phyloP scores from a whole-genome alignment of 2,113 vertebrate species.

The Drymodes brunneopygia region DNA sequence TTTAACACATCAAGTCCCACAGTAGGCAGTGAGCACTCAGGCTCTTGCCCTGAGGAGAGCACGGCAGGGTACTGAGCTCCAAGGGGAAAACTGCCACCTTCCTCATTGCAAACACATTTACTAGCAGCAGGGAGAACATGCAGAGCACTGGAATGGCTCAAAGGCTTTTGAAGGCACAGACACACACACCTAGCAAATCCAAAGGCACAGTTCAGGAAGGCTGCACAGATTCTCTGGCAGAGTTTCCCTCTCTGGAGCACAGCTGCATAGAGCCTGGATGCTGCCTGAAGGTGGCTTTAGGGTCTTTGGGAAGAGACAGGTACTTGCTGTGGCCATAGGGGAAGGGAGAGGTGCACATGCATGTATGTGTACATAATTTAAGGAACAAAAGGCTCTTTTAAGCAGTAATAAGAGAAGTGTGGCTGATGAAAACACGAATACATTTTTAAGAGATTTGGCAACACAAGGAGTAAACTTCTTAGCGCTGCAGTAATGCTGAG shows the following conservation, averaged over 20 bases:
- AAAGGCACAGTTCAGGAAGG: not conserved
- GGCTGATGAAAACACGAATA: not conserved
- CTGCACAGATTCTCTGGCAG: not conserved
- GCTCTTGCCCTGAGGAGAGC: not conserved
- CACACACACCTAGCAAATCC: not conserved
- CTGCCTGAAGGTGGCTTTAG: not conserved
- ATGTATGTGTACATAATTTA: not conserved
- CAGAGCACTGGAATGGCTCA: not conserved
- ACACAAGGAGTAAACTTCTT: not conserved
- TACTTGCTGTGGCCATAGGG: not conserved
- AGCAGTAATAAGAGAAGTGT: not conserved
- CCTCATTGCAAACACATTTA: not conserved
- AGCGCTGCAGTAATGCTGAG: not conserved
- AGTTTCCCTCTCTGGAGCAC: not conserved
- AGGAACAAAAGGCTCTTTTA: not conserved
- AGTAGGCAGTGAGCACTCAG: not conserved
- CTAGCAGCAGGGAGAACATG: not conserved
- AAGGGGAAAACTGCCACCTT: not conserved
- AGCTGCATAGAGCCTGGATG: not conserved
- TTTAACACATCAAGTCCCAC: not conserved
- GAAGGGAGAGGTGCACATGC: not conserved
- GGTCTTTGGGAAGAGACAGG: not conserved
- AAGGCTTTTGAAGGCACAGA: not conserved
- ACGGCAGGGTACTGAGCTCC: fast-evolving
- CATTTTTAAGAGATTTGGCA: not conserved